Percentiles rank a stretch among this genome's conserved stretches.
These are phyloP conservation scores for Ferrisia virgata DNA, from an alignment of 2,888 invertebrate species.

Conservation along the genomic window DNA sequence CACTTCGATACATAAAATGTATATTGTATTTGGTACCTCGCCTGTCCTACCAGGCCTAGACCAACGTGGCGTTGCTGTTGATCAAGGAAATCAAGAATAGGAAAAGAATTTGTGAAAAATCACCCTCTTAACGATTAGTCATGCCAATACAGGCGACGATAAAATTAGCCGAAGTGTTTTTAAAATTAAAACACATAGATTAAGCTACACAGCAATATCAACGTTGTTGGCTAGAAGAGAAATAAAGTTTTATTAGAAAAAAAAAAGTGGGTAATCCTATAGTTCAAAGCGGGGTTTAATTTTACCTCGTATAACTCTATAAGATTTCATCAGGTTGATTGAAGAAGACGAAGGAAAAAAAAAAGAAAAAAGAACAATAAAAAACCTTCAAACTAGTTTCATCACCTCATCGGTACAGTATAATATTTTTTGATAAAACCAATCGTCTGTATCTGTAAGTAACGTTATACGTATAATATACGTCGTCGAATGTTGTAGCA, in stretches of 20 bases:
- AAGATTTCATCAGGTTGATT: neutral
- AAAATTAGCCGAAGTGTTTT: neutral
- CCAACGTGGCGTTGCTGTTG: too few relatives aligned
- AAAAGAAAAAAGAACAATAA: neutral
- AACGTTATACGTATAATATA: too few relatives aligned
- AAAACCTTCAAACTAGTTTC: slow-evolving; percentile 2
- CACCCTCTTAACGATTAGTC: neutral
- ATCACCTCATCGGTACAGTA: neutral
- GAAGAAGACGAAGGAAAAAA: neutral
- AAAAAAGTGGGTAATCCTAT: neutral
- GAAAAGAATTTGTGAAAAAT: neutral
- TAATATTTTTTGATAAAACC: slow-evolving; percentile 3
- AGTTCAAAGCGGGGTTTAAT: neutral
- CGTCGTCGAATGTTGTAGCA: neutral
- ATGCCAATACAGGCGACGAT: neutral
- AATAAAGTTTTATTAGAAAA: neutral
- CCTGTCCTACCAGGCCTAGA: too few relatives aligned
- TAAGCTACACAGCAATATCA: neutral
- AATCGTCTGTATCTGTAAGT: neutral
- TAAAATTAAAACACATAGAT: neutral
- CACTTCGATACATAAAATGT: neutral
- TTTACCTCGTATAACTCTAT: neutral
- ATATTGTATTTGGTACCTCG: too few relatives aligned
- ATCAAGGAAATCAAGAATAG: neutral
- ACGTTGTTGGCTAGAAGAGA: neutral